Evolutionary conservation across 2,888 invertebrate species (phyloP), one percentile per base, ranked within the genome.

Genomic region (Drosophila buzzatii): DNA sequence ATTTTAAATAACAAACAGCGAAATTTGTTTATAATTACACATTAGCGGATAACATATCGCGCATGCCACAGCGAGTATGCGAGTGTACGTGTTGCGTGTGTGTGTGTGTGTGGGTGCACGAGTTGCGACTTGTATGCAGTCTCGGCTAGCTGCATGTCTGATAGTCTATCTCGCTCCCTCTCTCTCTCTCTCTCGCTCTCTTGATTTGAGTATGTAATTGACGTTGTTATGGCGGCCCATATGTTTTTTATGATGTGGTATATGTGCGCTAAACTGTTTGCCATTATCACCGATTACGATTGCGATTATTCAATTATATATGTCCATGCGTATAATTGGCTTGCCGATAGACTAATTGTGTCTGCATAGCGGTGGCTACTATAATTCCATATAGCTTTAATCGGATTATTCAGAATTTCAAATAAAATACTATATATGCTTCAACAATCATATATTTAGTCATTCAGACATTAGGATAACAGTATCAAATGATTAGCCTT

Each of bases 21-120:
- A 74, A 63, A 81, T 81, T 78, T 76, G 86, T 81, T 86, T 89
- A 79, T 89, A 87, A 87, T 87, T 89, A 82, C 86, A 87, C 79
- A 80, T 87, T 85, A 89, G 82, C 76, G 80, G 74, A 79, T 81
- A 86, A 89, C 81, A 79, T 82, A 89, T 85, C 74, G 82, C 73
- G 74, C 59, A 68, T 59, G 70, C 64, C 68, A 58, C 67, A 61
- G 55, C 33, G n/a, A 20, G 20, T 39, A 35, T 33, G 55, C 56
- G 75, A 62, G 16, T 65, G 57, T 55, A 45, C 16, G 57, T 61
- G 16, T 5, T n/a, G n/a, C n/a, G n/a, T n/a, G n/a, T n/a, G n/a
- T n/a, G n/a, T n/a, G n/a, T n/a, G n/a, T n/a, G 57, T 61, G 16
- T 5, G 35, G 12, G 35, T 14, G 37, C 3, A 6, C 14, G 37